phyloP scores from a whole-genome alignment of 2,888 invertebrate genomes.

The Dinocampus coccinellae region DNA sequence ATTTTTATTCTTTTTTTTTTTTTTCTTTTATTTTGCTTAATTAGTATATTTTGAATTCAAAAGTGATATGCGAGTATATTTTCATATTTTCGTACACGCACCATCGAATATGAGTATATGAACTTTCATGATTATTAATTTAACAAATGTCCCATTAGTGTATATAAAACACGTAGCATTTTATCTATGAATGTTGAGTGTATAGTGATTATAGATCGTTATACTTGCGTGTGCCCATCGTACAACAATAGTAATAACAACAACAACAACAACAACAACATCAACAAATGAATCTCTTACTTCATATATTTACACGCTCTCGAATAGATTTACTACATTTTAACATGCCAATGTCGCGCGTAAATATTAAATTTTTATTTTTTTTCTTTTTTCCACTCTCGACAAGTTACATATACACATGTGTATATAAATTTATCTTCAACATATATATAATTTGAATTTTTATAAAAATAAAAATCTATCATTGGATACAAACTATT shows the following conservation, averaged over 20 bases:
- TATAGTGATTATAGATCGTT: not conserved
- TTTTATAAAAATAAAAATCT: not conserved
- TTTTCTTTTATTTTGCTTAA: not conserved
- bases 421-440: not conserved
- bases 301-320: not conserved
- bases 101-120: not conserved
- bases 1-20: not conserved
- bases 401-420: not conserved
- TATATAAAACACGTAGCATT: not conserved
- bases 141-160: constrained; percentile 5
- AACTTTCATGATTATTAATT: constrained; percentile 5
- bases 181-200: too few relatives aligned
- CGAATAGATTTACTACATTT: not conserved
- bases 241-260: too few relatives aligned
- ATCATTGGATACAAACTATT: not conserved
- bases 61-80: constrained; percentile 4
- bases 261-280: too few relatives aligned
- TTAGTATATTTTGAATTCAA: not conserved
- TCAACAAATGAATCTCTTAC: not conserved
- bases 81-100: not conserved
- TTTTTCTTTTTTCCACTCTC: too few relatives aligned
- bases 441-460: not conserved
- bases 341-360: not conserved
- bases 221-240: constrained; percentile 1
- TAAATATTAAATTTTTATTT: not conserved